phyloP scores from a whole-genome alignment of 1,140 invertebrate species.

The Ladona fulva region DNA sequence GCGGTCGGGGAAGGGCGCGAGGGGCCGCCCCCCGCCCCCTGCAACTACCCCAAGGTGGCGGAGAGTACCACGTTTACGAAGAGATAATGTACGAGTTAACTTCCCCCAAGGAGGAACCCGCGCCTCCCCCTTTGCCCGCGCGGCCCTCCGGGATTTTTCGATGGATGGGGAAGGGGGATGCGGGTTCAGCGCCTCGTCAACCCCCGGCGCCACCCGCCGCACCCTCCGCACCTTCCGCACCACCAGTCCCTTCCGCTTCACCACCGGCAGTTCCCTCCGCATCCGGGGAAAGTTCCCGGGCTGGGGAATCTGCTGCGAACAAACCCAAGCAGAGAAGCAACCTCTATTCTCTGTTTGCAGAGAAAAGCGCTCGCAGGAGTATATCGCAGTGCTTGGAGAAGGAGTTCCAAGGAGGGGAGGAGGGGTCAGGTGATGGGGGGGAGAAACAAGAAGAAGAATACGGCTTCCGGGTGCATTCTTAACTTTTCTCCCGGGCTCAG shows the following conservation, averaged over 20 bases:
- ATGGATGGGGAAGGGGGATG: background rate
- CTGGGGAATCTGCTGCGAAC: background rate
- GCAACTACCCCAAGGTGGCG: background rate
- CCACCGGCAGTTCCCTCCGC: background rate
- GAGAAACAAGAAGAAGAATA: background rate
- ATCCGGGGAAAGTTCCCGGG: background rate
- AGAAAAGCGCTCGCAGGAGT: constrained; percentile 12
- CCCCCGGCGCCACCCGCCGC: background rate
- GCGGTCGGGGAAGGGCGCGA: background rate
- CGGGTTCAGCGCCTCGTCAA: background rate
- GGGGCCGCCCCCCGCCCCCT: background rate
- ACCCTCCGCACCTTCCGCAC: constrained; percentile 13
- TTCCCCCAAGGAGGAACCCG: constrained; percentile 12
- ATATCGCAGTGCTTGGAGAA: constrained; percentile 16
- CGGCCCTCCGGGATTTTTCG: constrained; percentile 19
- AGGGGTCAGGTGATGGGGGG: background rate
- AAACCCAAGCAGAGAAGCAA: constrained; percentile 21
- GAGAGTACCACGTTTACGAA: constrained; percentile 34
- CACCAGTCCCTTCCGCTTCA: background rate
- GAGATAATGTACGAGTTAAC: constrained; percentile 31
- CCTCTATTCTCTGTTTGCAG: constrained; percentile 21
- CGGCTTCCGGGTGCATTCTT: background rate
- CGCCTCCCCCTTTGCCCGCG: constrained; percentile 16
- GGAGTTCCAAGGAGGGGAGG: background rate
- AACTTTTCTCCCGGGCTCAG: no score